Conservation (phyloP, 1,140 invertebrate genomes). For the Halyomorpha halys region DNA sequence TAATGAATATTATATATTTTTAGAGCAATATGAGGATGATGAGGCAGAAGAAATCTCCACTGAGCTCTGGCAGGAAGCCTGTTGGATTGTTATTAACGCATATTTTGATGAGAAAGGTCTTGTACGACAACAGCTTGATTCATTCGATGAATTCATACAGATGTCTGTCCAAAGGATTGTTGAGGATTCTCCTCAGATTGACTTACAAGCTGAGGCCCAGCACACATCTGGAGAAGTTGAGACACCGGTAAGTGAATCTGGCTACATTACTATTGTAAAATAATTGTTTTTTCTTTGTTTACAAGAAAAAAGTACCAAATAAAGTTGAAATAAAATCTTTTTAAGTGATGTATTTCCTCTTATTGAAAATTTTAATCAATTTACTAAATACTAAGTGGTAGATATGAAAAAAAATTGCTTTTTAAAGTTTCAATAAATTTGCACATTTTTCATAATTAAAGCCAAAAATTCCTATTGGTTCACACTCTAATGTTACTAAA, state of each 20-base stretch:
- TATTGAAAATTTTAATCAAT: too few relatives aligned
- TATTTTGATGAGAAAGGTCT: conserved; percentile 99
- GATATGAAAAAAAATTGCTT: too few relatives aligned
- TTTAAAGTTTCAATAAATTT: too few relatives aligned
- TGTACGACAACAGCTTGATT: conserved; percentile 96
- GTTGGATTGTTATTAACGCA: conserved; percentile 98
- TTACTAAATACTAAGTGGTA: too few relatives aligned
- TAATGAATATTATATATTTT: background rate
- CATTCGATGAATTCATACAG: conserved; percentile 99
- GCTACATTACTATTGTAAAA: background rate
- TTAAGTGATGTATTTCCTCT: too few relatives aligned
- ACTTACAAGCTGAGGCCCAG: conserved; percentile 94
- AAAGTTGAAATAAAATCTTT: too few relatives aligned
- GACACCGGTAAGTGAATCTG: conserved; percentile 53
- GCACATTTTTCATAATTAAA: too few relatives aligned
- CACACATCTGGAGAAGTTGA: conserved; percentile 87
- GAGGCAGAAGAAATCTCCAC: conserved; percentile 84
- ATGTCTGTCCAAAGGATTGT: conserved; percentile 99
- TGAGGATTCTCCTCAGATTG: conserved; percentile 94
- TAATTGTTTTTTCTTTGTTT: too few relatives aligned
- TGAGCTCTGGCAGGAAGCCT: conserved; percentile 98
- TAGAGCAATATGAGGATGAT: conserved; percentile 61
- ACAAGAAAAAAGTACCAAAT: too few relatives aligned
- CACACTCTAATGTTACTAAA: too few relatives aligned
- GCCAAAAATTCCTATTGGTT: too few relatives aligned